Evolutionary conservation across 2,113 vertebrate species (phyloP), one percentile per base, ranked within the genome.

Genomic region (Lophius piscatorius): DNA sequence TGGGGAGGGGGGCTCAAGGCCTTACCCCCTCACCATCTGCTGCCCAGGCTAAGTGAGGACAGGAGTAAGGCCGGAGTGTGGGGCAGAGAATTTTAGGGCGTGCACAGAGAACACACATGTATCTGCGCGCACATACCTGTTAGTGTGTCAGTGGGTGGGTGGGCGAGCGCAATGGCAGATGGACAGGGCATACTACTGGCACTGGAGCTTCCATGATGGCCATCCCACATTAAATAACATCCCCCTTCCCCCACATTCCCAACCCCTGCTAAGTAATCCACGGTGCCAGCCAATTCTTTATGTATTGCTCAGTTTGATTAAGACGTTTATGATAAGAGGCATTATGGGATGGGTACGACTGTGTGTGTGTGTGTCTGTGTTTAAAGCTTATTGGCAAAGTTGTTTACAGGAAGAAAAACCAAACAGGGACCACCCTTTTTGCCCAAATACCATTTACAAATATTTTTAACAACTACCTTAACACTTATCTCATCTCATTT

Each of bases 11-110:
- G 82, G 69, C 10, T 51, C 42, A 81, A 86, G 86, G 88, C 91
- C 80, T 88, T 90, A 87, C 92, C 92, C n/a, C 91, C 81, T 91
- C 87, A 88, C 93, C 93, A 94, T 94, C 94, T 95, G 94, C 90
- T 92, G 50, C 79, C 81, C 74, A 73, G 74, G 80, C 88, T 88
- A 87, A 89, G 83, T 85, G 81, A 60, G 89, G 85, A 88, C 74
- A 82, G 78, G 68, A 79, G 84, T 47, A 85, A 3, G 63, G 84
- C 81, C 74, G 78, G 86, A 89, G 85, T 66, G 54, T 26, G 7
- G 81, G 76, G 67, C 70, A 69, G 69, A 61, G 77, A 63, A 72
- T 69, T 29, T 5, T 47, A 68, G 63, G 58, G 59, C 4, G 62
- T 63, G 70, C 72, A 52, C 36, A 4, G 16, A 49, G 56, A 64